phyloP scores from a whole-genome alignment of 1,140 invertebrate species.

The Bombyx mandarina region DNA sequence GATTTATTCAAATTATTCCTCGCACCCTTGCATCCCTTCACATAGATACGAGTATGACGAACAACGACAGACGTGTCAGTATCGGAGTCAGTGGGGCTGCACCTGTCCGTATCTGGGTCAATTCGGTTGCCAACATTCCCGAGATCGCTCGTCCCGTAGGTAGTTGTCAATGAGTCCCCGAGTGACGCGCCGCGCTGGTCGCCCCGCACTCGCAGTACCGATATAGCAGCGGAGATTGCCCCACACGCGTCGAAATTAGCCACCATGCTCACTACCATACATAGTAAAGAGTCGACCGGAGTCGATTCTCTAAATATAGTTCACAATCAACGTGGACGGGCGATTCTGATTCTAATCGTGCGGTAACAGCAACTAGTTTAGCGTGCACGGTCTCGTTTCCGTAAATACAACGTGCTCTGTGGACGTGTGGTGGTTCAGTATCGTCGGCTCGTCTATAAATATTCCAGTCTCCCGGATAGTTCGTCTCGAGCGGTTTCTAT shows the following conservation, averaged over 20 bases:
- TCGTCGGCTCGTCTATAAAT: conserved; percentile 37
- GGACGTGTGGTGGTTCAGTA: conserved; percentile 19
- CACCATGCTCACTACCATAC: conserved; percentile 55
- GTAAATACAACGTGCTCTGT: conserved; percentile 32
- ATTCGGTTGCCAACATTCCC: conserved; percentile 15
- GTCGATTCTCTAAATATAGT: conserved; percentile 54
- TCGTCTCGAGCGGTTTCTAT: conserved; percentile 8
- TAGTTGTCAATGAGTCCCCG: too few relatives aligned
- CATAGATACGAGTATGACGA: neutral
- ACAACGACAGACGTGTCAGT: conserved; percentile 15
- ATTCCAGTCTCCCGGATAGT: conserved; percentile 46
- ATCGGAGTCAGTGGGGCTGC: conserved; percentile 13
- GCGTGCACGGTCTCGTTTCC: conserved; percentile 25
- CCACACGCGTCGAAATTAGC: conserved; percentile 47
- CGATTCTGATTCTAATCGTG: conserved; percentile 8
- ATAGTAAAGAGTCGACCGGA: conserved; percentile 61
- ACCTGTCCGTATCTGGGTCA: conserved; percentile 44
- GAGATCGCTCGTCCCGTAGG: conserved; percentile 1
- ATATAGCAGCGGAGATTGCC: conserved; percentile 33
- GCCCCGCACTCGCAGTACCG: conserved; percentile 8
- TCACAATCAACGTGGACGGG: conserved; percentile 22
- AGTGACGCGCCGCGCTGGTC: too few relatives aligned
- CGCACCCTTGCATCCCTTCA: conserved; percentile 10
- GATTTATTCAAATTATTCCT: conserved; percentile 41
- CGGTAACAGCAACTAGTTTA: conserved; percentile 21